Percentiles rank a stretch among this genome's conserved stretches.
phyloP scores from a whole-genome alignment of 2,797 vertebrate genomes.

The Enteromius argenteus region DNA sequence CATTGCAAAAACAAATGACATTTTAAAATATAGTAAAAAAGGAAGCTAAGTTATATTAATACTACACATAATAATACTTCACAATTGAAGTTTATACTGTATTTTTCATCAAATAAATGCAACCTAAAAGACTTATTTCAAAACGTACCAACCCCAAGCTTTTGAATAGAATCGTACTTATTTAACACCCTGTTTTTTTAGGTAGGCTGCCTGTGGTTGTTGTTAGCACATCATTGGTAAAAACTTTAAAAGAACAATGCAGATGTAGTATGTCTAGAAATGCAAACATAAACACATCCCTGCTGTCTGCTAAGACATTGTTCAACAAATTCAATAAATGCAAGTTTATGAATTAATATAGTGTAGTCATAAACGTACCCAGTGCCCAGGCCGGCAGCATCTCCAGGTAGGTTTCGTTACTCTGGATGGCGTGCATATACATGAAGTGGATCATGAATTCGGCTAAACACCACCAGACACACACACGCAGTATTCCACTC shows the following conservation, averaged over 20 bases:
- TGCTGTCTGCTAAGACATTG: too few relatives aligned
- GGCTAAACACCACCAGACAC: constrained; percentile 90
- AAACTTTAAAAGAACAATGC: not conserved
- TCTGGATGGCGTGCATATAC: constrained; percentile 93
- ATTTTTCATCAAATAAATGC: not conserved
- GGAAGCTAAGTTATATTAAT: not conserved
- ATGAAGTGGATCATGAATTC: constrained; percentile 92
- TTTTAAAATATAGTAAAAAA: not conserved
- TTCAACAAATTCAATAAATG: not conserved
- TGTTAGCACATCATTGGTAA: not conserved
- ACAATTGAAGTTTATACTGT: not conserved
- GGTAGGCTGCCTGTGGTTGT: not conserved
- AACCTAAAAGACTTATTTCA: not conserved
- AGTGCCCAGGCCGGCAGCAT: constrained; percentile 89
- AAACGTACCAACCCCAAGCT: not conserved
- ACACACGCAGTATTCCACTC: constrained; percentile 78
- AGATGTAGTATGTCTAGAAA: not conserved
- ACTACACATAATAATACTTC: not conserved
- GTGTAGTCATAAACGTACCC: constrained; percentile 78
- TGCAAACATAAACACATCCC: not conserved
- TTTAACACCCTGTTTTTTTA: too few relatives aligned
- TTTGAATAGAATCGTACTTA: not conserved
- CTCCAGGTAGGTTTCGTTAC: constrained; percentile 85
- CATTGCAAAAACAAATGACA: not conserved
- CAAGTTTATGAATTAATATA: not conserved